Evolutionary conservation across 2,797 vertebrate genomes (phyloP).

Genomic region (Scolopax rusticola): DNA sequence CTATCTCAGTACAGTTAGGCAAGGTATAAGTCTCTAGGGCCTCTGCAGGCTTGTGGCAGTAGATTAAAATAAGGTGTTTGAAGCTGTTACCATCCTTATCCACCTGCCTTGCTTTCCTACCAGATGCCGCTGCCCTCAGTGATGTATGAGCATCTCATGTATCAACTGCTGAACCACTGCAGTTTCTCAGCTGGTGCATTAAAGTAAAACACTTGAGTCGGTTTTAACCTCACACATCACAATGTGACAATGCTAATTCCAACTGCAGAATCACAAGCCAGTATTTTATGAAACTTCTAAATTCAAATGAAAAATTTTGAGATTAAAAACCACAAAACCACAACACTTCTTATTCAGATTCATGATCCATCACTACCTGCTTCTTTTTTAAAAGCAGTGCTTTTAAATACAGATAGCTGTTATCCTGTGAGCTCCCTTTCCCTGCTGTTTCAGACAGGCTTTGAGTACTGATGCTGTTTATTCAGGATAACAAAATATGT

Average conservation of each 20-base stretch:
- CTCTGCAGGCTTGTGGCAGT: neutral
- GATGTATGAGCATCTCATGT: fast-evolving
- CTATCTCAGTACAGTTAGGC: neutral
- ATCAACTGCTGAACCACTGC: neutral
- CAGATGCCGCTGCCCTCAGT: neutral
- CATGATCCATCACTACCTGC: neutral
- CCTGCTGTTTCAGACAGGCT: conserved; percentile 62
- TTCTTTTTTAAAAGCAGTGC: conserved; percentile 53
- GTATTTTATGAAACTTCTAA: neutral
- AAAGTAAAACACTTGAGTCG: neutral
- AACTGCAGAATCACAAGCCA: neutral
- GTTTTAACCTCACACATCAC: neutral
- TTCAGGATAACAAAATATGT: conserved; percentile 79
- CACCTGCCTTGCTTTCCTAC: neutral
- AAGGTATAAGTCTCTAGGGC: neutral
- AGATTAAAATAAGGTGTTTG: neutral
- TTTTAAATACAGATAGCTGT: conserved; percentile 60
- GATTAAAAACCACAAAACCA: neutral
- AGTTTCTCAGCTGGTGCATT: neutral
- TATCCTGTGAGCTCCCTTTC: conserved; percentile 42
- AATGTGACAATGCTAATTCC: neutral
- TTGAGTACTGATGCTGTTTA: conserved; percentile 67
- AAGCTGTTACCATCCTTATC: neutral
- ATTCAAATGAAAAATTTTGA: neutral
- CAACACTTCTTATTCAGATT: neutral